Percentiles rank a stretch among this genome's conserved stretches.
phyloP scores from a whole-genome alignment of 2,797 vertebrate genomes.

The Alauda arvensis region DNA sequence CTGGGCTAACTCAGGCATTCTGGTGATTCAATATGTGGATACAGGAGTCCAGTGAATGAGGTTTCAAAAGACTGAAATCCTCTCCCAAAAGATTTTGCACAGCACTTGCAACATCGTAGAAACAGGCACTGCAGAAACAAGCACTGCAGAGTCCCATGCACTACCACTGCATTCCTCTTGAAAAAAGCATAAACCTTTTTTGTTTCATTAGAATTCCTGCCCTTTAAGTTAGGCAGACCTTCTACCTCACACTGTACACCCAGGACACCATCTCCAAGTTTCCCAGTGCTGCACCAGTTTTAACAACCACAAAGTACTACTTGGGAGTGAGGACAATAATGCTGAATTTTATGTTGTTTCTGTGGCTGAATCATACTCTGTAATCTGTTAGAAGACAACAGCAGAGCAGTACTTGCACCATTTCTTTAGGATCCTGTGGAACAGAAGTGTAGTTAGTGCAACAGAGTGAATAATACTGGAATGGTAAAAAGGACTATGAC shows the following conservation, averaged over 20 bases:
- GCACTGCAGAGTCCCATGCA: background rate
- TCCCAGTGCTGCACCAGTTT: background rate
- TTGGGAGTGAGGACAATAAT: rapidly evolving
- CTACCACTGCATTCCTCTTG: background rate
- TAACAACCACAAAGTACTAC: background rate
- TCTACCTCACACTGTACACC: rapidly evolving
- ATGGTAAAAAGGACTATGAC: background rate
- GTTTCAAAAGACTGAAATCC: background rate
- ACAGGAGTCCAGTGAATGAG: background rate
- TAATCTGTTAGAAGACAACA: background rate
- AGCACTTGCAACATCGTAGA: background rate
- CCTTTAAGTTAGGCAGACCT: background rate
- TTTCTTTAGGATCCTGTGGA: background rate
- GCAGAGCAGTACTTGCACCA: background rate
- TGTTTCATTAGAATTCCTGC: background rate
- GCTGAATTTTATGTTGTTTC: background rate
- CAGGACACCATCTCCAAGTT: background rate
- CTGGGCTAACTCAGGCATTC: background rate
- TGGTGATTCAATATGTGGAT: rapidly evolving
- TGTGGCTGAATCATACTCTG: background rate
- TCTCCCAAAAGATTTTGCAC: background rate
- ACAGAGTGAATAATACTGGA: background rate
- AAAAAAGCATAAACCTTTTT: background rate
- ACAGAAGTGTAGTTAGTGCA: background rate
- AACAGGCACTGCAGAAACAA: background rate